Evolutionary conservation across 2,113 vertebrate species (phyloP).

Genomic region (Amblyornis subalaris): DNA sequence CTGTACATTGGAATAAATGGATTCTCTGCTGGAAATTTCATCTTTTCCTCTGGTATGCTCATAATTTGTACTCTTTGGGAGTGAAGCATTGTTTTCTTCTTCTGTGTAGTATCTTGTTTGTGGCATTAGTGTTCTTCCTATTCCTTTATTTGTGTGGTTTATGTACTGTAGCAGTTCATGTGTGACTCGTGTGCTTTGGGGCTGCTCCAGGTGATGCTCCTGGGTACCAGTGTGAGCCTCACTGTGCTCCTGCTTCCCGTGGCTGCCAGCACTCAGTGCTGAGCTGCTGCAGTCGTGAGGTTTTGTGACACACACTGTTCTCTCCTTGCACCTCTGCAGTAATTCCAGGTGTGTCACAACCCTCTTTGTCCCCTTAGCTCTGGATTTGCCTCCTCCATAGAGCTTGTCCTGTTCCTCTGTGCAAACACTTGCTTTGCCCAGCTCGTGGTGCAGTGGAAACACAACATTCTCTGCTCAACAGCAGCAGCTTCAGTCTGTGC

Average conservation of each 20-base stretch:
- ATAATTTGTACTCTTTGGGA: background rate
- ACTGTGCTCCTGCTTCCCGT: background rate
- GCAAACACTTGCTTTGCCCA: background rate
- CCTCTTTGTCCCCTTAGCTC: background rate
- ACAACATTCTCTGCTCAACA: rapidly evolving
- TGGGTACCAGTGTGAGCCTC: background rate
- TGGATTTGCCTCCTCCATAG: background rate
- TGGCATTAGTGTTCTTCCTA: background rate
- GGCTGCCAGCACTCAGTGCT: background rate
- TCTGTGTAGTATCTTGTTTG: background rate
- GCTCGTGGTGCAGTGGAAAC: background rate
- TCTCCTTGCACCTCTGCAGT: background rate
- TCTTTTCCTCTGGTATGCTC: background rate
- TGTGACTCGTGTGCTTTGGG: background rate
- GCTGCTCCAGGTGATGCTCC: background rate
- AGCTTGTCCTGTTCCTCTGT: background rate
- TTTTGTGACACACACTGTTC: background rate
- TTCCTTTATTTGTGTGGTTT: background rate
- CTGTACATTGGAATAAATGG: background rate
- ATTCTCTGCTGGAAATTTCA: background rate
- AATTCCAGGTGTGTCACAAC: background rate
- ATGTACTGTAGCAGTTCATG: background rate
- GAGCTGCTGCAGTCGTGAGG: background rate
- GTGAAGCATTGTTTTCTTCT: background rate
- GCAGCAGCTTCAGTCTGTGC: background rate